A percentile compares a stretch with the other conserved stretches of the same genome.
Evolutionary conservation across 2,888 invertebrate species (phyloP).

Genomic region (Baccha elongata): DNA sequence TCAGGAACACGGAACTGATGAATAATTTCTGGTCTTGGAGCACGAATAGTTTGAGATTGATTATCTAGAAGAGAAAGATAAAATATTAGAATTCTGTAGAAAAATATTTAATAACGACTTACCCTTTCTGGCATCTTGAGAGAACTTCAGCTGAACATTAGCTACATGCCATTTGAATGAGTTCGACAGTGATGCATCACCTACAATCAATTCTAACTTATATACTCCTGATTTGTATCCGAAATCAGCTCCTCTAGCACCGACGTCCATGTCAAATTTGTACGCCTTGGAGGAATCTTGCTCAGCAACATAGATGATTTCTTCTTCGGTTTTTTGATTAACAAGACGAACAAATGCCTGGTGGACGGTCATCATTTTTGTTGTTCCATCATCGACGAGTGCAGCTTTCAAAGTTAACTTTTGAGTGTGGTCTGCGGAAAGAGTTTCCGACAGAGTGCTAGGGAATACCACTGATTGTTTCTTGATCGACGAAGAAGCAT

Average conservation of each 20-base stretch:
- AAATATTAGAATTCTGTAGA: background rate
- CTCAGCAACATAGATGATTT: constrained; percentile 97
- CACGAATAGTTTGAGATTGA: constrained; percentile 79
- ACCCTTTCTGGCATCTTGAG: constrained; percentile 82
- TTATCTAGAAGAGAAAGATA: constrained; percentile 73
- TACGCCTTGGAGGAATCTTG: constrained; percentile 90
- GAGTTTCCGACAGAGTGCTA: constrained; percentile 86
- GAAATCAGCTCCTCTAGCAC: constrained; percentile 90
- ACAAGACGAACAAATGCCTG: constrained; percentile 94
- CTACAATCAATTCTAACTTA: constrained; percentile 92
- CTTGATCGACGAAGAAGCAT: constrained; percentile 92
- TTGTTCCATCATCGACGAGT: constrained; percentile 87
- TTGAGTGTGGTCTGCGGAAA: constrained; percentile 95
- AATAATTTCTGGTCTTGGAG: constrained; percentile 85
- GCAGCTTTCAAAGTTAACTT: constrained; percentile 92
- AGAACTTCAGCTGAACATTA: constrained; percentile 89
- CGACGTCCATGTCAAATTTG: constrained; percentile 95
- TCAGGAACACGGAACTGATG: constrained; percentile 97
- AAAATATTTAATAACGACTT: background rate
- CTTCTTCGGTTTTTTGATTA: constrained; percentile 86
- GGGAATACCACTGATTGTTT: constrained; percentile 89
- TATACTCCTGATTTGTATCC: constrained; percentile 90
- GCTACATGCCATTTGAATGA: constrained; percentile 94
- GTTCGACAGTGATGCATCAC: constrained; percentile 95
- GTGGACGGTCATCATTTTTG: constrained; percentile 89